phyloP scores from a whole-genome alignment of 2,113 vertebrate species.

The Bothrops jararaca region DNA sequence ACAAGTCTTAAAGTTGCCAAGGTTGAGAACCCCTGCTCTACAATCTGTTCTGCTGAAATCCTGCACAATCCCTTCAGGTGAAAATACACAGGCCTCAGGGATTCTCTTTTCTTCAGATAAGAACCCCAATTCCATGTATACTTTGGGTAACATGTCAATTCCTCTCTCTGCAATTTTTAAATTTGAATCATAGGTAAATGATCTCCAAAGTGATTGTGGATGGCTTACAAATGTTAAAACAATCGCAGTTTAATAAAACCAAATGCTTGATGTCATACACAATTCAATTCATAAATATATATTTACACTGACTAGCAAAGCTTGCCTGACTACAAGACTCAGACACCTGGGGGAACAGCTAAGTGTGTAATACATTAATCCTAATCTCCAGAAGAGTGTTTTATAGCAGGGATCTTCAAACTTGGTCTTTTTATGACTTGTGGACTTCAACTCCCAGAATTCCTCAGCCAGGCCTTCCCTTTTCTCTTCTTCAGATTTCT shows the following conservation, averaged over 20 bases:
- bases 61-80: neutral
- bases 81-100: neutral
- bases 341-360: neutral
- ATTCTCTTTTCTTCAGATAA: neutral
- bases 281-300: neutral
- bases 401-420: no score
- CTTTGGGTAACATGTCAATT: neutral
- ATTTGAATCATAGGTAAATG: neutral
- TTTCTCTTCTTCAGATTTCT: neutral
- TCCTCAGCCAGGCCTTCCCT: neutral
- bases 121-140: neutral
- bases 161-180: neutral
- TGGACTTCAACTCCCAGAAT: no score
- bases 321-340: neutral
- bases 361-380: neutral
- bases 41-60: neutral
- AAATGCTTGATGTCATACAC: neutral
- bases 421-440: no score
- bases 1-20: no score
- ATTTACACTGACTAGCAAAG: neutral
- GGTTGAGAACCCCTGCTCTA: no score
- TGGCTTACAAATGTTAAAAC: neutral
- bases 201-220: neutral
- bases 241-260: neutral
- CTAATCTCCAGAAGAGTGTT: neutral